These are phyloP conservation scores for Dendrocincla tyrannina DNA, from an alignment of 2,797 vertebrate genomes.

Conservation along the genomic window DNA sequence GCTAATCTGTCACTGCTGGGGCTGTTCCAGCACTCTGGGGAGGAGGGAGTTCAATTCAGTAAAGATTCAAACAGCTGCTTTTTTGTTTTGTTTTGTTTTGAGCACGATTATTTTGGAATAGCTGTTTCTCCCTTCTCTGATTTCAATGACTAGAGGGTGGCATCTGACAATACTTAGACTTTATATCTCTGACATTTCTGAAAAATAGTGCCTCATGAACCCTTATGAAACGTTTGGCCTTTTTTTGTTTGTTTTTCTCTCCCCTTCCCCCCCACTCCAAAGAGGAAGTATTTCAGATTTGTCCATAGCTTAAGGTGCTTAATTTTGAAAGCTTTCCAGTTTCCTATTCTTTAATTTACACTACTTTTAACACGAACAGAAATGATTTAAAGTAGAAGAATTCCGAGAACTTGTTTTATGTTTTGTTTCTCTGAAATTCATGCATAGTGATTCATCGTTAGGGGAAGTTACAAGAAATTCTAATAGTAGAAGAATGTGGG, in stretches of 20 bases:
- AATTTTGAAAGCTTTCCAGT: not conserved
- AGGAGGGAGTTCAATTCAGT: not conserved
- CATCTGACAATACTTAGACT: not conserved
- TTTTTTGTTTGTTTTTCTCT: not conserved
- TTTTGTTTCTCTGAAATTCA: not conserved
- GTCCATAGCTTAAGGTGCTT: not conserved
- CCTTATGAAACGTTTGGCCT: not conserved
- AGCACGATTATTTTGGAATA: not conserved
- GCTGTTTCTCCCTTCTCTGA: not conserved
- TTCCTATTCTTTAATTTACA: not conserved
- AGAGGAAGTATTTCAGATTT: not conserved
- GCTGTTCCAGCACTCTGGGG: not conserved
- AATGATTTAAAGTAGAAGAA: not conserved
- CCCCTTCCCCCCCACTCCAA: fast-evolving
- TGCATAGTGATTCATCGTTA: not conserved
- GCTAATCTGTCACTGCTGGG: constrained; percentile 1
- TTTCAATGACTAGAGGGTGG: not conserved
- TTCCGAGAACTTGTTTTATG: not conserved
- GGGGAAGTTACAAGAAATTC: not conserved
- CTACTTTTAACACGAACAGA: not conserved
- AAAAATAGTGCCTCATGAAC: not conserved
- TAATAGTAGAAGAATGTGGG: not conserved
- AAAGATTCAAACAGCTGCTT: not conserved
- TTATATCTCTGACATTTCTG: not conserved
- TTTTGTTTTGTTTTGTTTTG: not conserved